Evolutionary conservation across 2,797 vertebrate genomes (phyloP).

Genomic region (Chloroceryle amazona): DNA sequence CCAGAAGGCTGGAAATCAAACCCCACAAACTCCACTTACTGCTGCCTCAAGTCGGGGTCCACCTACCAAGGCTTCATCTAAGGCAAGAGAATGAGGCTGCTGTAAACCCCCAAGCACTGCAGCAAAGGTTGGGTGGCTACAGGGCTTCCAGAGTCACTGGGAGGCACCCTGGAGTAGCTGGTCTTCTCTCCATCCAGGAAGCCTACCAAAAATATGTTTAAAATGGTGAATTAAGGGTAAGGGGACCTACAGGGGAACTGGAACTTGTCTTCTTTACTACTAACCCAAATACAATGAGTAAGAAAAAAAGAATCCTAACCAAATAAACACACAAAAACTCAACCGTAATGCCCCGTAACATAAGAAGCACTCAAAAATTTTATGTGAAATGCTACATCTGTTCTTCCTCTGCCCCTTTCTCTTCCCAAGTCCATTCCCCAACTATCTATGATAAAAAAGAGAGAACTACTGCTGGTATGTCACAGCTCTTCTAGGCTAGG

Average conservation of each 20-base stretch:
- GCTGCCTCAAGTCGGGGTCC: not conserved
- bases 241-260: not conserved
- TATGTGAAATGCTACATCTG: slow-evolving; percentile 66
- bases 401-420: not conserved
- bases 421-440: slow-evolving; percentile 22
- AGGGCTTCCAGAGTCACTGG: not conserved
- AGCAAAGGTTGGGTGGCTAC: not conserved
- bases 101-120: not conserved
- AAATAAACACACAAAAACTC: not conserved
- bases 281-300: not conserved
- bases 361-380: slow-evolving; percentile 33
- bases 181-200: not conserved
- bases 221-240: not conserved
- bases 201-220: not conserved
- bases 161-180: not conserved
- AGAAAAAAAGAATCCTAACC: slow-evolving; percentile 1
- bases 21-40: not conserved
- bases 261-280: not conserved
- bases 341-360: slow-evolving; percentile 64
- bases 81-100: not conserved
- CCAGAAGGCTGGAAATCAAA: not conserved
- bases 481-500: slow-evolving; percentile 1
- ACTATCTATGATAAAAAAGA: not conserved
- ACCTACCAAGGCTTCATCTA: not conserved
- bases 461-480: not conserved